A percentile compares a stretch with the other conserved stretches of the same genome.
These are phyloP conservation scores for Eretmochelys imbricata DNA, from an alignment of 2,113 vertebrate species.

Conservation along the genomic window DNA sequence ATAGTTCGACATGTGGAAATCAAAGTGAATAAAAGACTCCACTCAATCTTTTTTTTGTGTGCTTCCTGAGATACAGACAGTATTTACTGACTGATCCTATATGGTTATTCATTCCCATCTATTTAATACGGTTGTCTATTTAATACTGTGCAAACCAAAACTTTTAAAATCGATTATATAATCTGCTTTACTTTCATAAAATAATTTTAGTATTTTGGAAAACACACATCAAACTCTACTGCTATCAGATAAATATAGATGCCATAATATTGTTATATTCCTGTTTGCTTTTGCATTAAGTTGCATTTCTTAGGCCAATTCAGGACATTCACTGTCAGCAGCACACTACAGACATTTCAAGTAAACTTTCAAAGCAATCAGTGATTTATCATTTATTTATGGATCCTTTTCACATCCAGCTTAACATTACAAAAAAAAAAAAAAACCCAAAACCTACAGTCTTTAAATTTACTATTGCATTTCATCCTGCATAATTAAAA, in stretches of 20 bases:
- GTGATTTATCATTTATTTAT: conserved; percentile 70
- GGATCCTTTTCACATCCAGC: conserved; percentile 12
- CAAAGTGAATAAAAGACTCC: neutral
- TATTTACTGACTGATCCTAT: neutral
- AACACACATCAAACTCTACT: neutral
- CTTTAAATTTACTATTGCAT: conserved; percentile 42
- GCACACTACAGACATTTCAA: conserved; percentile 8
- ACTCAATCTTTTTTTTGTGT: neutral
- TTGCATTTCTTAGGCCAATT: conserved; percentile 30
- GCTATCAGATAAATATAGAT: neutral
- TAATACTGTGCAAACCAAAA: neutral
- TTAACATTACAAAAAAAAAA: conserved; percentile 44
- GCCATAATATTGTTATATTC: neutral
- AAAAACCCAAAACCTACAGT: neutral
- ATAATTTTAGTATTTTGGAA: neutral
- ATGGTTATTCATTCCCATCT: neutral
- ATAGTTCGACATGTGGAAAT: neutral
- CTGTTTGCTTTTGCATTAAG: neutral
- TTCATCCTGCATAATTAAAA: conserved; percentile 44
- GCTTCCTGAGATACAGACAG: neutral
- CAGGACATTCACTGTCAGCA: conserved; percentile 5
- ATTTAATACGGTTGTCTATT: neutral
- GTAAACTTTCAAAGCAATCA: conserved; percentile 54
- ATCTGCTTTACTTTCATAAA: neutral
- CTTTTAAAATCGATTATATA: neutral